Base-by-base conservation (phyloP, 1,140 invertebrate genomes). In the Diorhabda carinulata region DNA sequence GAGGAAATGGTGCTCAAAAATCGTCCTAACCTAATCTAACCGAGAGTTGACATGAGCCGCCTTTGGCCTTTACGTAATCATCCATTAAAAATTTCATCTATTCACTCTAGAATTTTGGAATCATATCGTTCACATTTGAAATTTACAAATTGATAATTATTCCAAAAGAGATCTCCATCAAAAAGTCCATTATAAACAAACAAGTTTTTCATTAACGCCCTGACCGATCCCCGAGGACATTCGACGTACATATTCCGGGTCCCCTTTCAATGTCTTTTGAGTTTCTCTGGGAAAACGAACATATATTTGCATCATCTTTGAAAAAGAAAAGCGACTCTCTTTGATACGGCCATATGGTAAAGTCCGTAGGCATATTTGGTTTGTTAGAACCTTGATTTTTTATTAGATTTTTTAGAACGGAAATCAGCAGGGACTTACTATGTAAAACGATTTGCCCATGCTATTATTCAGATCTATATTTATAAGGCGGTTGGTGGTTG, bases 181-280 rank as follows among this genome's bases (percentile, higher is more conserved):
- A 43, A 43, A 8, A 43, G 43, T 62, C 61, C 43, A 43, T 43
- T 43, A 62, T 62, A 62, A 62, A 62, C 61, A 62, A 62, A 62
- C 61, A 62, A 62, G 61, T 62, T 62, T 62, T 62, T 62, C 43
- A 62, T 62, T 10, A 62, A 62, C 61, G 44, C 61, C 61, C 61
- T 62, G 61, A 62, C 61, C 61, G 44, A 62, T 62, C 61, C 61
- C 61, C n/a, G 61, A 43, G 7, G 61, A 43, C 43, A 10, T 43
- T 62, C 43, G n/a, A 25, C 58, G 43, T 43, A 43, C 43, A 43
- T 43, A 43, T 44, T 44, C 61, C 25, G 4, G 44, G 10, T 62
- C 9, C 61, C 43, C 61, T 43, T 62, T 62, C 61, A 62, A 5
- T 43, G 61, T 62, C 42, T 41, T 62, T 8, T 10, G 6, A 41